Evolutionary conservation across 2,888 invertebrate genomes (phyloP), one percentile per base, ranked within the genome.

Genomic region (Onchidella celtica): DNA sequence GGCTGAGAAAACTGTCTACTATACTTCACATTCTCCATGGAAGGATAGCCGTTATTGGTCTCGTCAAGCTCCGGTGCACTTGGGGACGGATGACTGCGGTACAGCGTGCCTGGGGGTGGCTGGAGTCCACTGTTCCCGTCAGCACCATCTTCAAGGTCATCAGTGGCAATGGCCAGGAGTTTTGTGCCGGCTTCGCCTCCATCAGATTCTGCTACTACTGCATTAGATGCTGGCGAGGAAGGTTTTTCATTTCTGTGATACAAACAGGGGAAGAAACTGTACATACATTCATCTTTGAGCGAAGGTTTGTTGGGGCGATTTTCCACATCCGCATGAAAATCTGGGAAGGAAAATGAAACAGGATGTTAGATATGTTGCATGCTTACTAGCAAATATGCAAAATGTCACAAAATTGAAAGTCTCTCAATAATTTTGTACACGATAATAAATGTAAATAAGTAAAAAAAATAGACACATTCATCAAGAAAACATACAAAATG

Each of bases 1-100:
- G 78, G 82, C 63, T 82, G 77, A n/a, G 77, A 73, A 38, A 70
- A 73, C 78, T 82, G 77, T 34, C 72, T 65, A 32, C 57, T 77
- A 40, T 55, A 73, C 55, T 77, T 82, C 57, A 78, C 78, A 61
- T 55, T 70, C 24, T 76, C 76, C 65, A 81, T 24, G 34, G 40
- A 32, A 32, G 81, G 69, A 47, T 38, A 68, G 11, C 17, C 69
- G 27, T 63, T 73, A 29, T 32, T 57, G 17, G 55, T 24, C 34
- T 72, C 72, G 17, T 75, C 75, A n/a, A 70, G 40, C 17, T 34
- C 70, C 32, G 70, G 57, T n/a, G 81, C 81, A 55, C 81, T 81
- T 40, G 81, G 81, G 11, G 69, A 81, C 4, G 69, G 81, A n/a
- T 81, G 75, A 27, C 38, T 2, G 14, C 61, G n/a, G 27, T 61